Evolutionary conservation across 1,140 invertebrate genomes (phyloP).

Genomic region (Thrips palmi): DNA sequence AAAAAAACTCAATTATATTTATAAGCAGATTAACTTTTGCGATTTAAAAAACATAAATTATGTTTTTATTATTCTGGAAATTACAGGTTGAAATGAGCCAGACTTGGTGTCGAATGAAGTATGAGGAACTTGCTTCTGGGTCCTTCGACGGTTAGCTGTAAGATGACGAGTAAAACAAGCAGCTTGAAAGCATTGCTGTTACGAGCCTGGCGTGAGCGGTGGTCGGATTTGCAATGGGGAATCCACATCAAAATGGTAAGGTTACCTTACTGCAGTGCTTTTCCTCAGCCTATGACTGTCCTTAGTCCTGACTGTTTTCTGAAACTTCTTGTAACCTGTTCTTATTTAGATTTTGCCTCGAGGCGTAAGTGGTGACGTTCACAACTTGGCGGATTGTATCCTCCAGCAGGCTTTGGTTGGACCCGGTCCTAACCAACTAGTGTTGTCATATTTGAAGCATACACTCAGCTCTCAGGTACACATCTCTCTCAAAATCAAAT

Average conservation of each 20-base stretch:
- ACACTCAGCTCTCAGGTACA: conserved; percentile 64
- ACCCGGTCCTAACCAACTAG: conserved; percentile 73
- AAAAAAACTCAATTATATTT: too few relatives aligned
- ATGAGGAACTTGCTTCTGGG: too few relatives aligned
- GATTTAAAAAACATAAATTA: too few relatives aligned
- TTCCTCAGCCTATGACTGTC: not conserved
- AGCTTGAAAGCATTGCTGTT: conserved; percentile 69
- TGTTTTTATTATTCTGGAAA: too few relatives aligned
- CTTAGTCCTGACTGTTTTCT: not conserved
- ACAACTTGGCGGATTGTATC: conserved; percentile 81
- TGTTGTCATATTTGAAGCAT: conserved; percentile 82
- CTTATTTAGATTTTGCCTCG: conserved; percentile 44
- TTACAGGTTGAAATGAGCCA: too few relatives aligned
- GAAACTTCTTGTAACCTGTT: not conserved
- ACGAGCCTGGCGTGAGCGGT: conserved; percentile 81
- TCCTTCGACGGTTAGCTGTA: too few relatives aligned
- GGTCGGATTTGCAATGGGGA: conserved; percentile 89
- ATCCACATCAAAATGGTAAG: conserved; percentile 78
- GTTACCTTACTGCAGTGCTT: conserved; percentile 6
- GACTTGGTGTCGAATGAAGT: too few relatives aligned
- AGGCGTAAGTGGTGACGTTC: conserved; percentile 77
- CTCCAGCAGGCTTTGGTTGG: conserved; percentile 83
- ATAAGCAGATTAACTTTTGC: too few relatives aligned
- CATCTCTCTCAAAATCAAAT: conserved; percentile 4
- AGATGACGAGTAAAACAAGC: conserved; percentile 67